Conservation (phyloP, 1,140 invertebrate genomes). For the Piezodorus guildinii region DNA sequence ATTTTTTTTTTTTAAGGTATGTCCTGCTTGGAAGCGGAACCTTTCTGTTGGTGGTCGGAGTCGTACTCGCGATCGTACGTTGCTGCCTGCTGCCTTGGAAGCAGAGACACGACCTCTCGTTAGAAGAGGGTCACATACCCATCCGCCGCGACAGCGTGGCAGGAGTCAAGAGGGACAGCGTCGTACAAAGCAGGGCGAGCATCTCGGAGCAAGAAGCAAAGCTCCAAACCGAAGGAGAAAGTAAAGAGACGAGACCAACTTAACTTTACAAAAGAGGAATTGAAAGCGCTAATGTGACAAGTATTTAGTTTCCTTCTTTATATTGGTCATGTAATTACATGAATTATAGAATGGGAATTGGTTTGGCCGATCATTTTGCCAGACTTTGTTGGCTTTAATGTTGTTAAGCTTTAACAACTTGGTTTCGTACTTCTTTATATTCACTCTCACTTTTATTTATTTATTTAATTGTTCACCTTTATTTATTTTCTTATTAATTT, state of each 20-base stretch:
- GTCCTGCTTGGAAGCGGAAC: constrained; percentile 32
- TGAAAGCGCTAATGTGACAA: too few relatives aligned
- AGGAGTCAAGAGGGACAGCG: not conserved
- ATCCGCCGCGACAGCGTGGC: not conserved
- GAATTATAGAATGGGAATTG: too few relatives aligned
- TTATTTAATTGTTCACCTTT: too few relatives aligned
- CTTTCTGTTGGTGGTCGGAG: constrained; percentile 32
- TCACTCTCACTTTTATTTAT: too few relatives aligned
- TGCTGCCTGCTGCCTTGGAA: constrained; percentile 31
- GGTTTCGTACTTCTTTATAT: too few relatives aligned
- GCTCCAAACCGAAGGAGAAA: not conserved
- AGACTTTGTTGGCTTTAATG: too few relatives aligned
- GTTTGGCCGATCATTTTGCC: too few relatives aligned
- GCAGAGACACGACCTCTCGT: not conserved
- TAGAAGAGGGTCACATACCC: not conserved
- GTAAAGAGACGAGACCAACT: not conserved
- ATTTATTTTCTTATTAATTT: too few relatives aligned
- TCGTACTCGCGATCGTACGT: constrained; percentile 30
- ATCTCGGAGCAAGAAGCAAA: not conserved
- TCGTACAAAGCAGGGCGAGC: not conserved
- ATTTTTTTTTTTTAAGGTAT: constrained; percentile 33
- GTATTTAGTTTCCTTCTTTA: too few relatives aligned
- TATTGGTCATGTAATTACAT: too few relatives aligned
- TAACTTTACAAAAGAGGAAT: not conserved
- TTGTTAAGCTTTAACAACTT: too few relatives aligned